Percentiles rank a stretch among this genome's conserved stretches.
phyloP scores from a whole-genome alignment of 2,113 vertebrate species.

The Rana temporaria region DNA sequence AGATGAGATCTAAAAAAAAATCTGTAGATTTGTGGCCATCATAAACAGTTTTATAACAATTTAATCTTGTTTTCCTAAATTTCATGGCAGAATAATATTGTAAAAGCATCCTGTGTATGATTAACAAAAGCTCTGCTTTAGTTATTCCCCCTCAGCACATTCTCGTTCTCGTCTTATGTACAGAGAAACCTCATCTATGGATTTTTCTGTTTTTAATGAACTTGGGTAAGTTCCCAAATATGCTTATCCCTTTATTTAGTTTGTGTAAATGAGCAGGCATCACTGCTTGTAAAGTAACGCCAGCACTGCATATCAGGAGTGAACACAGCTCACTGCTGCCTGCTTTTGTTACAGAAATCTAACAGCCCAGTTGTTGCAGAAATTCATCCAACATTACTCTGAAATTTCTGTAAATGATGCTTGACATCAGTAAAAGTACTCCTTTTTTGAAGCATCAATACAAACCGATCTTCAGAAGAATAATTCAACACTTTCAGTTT shows the following conservation, averaged over 20 bases:
- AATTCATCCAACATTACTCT: constrained; percentile 68
- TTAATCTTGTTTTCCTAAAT: too few species aligned
- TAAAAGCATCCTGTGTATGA: neutral
- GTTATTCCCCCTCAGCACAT: neutral
- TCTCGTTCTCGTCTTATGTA: neutral
- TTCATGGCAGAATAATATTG: neutral
- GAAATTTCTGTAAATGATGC: constrained; percentile 72
- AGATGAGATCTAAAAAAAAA: too few species aligned
- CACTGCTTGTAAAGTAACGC: constrained; percentile 52
- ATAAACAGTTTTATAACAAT: too few species aligned
- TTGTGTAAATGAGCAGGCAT: constrained; percentile 56
- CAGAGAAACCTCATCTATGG: constrained; percentile 15
- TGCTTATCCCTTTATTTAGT: constrained; percentile 25
- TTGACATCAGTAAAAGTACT: constrained; percentile 67
- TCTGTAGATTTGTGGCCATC: too few species aligned
- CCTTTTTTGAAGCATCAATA: constrained; percentile 66
- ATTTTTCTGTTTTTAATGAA: constrained; percentile 15
- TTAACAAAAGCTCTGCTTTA: neutral
- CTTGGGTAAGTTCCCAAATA: constrained; percentile 36
- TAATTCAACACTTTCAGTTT: constrained; percentile 66
- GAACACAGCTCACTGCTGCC: neutral
- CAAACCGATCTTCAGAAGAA: constrained; percentile 68
- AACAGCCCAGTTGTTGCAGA: constrained; percentile 61
- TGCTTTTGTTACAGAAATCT: constrained; percentile 59
- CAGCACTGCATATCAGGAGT: constrained; percentile 37